phyloP scores from a whole-genome alignment of 1,140 invertebrate species.

The Samia ricini region DNA sequence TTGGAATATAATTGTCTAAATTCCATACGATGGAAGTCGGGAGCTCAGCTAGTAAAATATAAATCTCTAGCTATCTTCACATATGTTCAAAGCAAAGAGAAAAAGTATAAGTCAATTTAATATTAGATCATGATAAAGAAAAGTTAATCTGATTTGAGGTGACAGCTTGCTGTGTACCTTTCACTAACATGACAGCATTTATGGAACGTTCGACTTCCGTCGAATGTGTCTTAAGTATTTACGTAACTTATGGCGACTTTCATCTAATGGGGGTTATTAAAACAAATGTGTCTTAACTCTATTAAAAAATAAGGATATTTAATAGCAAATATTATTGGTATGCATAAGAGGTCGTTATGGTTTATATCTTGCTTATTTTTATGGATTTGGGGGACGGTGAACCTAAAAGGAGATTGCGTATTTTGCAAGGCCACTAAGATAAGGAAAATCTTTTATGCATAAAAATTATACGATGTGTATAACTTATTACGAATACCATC shows the following conservation, averaged over 20 bases:
- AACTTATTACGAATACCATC: too few species aligned
- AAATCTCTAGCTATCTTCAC: not conserved
- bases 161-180: slow-evolving; percentile 6
- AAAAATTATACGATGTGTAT: too few species aligned
- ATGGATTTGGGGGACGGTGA: too few species aligned
- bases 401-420: too few species aligned
- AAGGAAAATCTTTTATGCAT: too few species aligned
- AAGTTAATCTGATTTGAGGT: not conserved
- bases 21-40: too few species aligned
- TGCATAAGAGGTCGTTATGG: too few species aligned
- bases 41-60: not conserved
- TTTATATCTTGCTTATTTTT: too few species aligned
- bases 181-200: slow-evolving; percentile 7
- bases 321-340: not conserved
- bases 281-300: not conserved
- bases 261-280: not conserved
- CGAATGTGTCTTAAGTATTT: slow-evolving; percentile 3
- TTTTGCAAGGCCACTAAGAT: too few species aligned
- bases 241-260: slow-evolving; percentile 1
- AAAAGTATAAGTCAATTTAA: not conserved
- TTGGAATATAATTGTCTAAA: too few species aligned
- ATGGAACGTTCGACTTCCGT: slow-evolving; percentile 7
- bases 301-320: not conserved
- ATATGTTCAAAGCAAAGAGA: not conserved
- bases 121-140: not conserved